Base-by-base conservation (phyloP, 1,140 invertebrate species). In the Nephotettix cincticeps region DNA sequence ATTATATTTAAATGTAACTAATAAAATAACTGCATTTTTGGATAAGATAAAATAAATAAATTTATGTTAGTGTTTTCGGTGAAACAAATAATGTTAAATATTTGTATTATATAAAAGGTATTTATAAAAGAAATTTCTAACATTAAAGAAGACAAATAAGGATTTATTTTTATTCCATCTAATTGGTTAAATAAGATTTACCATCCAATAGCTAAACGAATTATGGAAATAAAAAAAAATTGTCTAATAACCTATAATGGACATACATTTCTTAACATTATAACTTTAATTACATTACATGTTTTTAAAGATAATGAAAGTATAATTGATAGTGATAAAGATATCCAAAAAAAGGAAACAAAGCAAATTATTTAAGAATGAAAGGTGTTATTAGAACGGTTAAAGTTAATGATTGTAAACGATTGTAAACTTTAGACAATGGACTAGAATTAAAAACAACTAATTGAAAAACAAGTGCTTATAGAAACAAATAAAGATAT, bases 51-150 rank as follows among this genome's bases (percentile, higher is more conserved):
- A 43, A 21, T 25, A 19, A 29, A 51, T 68, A 45, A 54, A 51
- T 40, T 54, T 68, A 54, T 68, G 66, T 47, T 68, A 40, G 66
- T 25, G 43, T 68, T 25, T 40, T 66, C 14, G 64, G 19, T 30
- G 64, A 66, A 17, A 66, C 27, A 66, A 32, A 66, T 32, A 43
- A 29, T 45, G 25, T 21, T 27, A 68, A 68, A 47, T n/a, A 13
- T 45, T 13, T 68, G n/a, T 68, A 68, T 40, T 25, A 23, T 51
- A 25, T 68, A 47, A 68, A 68, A 68, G 66, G 66, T 6, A 54
- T 25, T 40, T 17, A 68, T 51, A 68, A 68, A 51, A 23, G 23
- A 3, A 51, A 9, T 17, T 68, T 68, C 27, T 1, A 27, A 21
- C 27, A 25, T 17, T 47, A 43, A 68, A 1, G 47, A 68, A 61